Percentiles rank a stretch among this genome's conserved stretches.
phyloP scores from a whole-genome alignment of 1,140 invertebrate genomes.

The Hestina assimilis region DNA sequence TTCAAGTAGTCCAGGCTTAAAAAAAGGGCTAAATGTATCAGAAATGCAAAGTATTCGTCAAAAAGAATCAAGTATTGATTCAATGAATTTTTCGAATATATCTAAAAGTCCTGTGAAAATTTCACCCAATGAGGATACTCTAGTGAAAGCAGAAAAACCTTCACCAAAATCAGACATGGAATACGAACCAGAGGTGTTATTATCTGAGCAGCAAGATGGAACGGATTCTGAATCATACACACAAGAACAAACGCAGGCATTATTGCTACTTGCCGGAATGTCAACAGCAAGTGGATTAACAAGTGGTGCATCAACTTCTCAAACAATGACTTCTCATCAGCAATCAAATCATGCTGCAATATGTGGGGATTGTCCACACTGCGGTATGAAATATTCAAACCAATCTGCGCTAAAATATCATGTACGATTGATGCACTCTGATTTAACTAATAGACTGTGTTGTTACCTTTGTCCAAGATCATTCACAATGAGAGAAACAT shows the following conservation, averaged over 20 bases:
- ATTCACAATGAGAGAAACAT: constrained; percentile 82
- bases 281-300: constrained; percentile 49
- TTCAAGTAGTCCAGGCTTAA: constrained; percentile 46
- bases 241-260: constrained; percentile 63
- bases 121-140: constrained; percentile 42
- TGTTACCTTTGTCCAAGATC: constrained; percentile 83
- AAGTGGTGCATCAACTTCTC: constrained; percentile 59
- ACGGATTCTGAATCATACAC: constrained; percentile 53
- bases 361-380: constrained; percentile 83
- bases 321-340: constrained; percentile 48
- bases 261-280: constrained; percentile 65
- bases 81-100: constrained; percentile 37
- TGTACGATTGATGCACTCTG: constrained; percentile 83
- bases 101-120: constrained; percentile 60
- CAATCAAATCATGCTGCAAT: constrained; percentile 79
- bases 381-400: constrained; percentile 82
- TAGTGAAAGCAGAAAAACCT: constrained; percentile 69
- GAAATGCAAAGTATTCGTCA: constrained; percentile 42
- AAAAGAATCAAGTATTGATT: constrained; percentile 54
- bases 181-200: constrained; percentile 72
- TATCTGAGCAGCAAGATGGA: constrained; percentile 69
- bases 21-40: constrained; percentile 49
- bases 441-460: constrained; percentile 81
- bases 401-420: constrained; percentile 85
- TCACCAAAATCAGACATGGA: constrained; percentile 70